Base-by-base conservation (phyloP, 2,797 vertebrate genomes). In the Neosilurus mollespiculum region DNA sequence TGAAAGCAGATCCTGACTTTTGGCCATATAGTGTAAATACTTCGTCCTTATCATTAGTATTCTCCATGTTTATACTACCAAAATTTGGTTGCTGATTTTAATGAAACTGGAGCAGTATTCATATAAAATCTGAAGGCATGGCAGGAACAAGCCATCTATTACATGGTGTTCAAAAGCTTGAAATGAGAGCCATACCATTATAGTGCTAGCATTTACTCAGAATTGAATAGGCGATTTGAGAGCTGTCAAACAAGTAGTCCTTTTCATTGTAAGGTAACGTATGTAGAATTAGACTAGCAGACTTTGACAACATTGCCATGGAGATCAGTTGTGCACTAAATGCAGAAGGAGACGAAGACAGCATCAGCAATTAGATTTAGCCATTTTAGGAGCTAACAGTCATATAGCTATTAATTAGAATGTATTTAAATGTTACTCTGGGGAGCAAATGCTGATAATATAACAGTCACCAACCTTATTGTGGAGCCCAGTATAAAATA, bases 251-350 rank as follows among this genome's bases (percentile, higher is more conserved):
- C 72, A 84, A 64, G 72, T 82, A 80, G 75, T 78, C 62, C 15
- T 71, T 86, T 86, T 81, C 85, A 85, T 88, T 87, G 81, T 83
- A 82, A 83, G 81, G 66, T 65, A 73, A 49, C 66, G 54, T 18
- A 83, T 85, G 69, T 72, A 81, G 87, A 90, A 91, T 93, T 91
- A 92, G 90, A 89, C 87, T 88, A 88, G 84, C 62, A 86, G 81
- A 88, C 88, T 89, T 93, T 92, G 90, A 92, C 90, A 84, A 83
- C 87, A 93, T 95, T 94, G 91, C 94, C 93, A 93, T 93, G 93
- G 93, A 90, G 94, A 94, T 93, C 89, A 84, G 90, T 92, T 91
- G 84, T 88, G 87, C 84, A 37, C 88, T 86, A 89, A 90, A 90
- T 90, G 91, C 92, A 87, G 88, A 90, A 91, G 88, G 89, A 91